Evolutionary conservation across 2,888 invertebrate genomes (phyloP), one percentile per base, ranked within the genome.

Genomic region (Diaprepes abbreviatus): DNA sequence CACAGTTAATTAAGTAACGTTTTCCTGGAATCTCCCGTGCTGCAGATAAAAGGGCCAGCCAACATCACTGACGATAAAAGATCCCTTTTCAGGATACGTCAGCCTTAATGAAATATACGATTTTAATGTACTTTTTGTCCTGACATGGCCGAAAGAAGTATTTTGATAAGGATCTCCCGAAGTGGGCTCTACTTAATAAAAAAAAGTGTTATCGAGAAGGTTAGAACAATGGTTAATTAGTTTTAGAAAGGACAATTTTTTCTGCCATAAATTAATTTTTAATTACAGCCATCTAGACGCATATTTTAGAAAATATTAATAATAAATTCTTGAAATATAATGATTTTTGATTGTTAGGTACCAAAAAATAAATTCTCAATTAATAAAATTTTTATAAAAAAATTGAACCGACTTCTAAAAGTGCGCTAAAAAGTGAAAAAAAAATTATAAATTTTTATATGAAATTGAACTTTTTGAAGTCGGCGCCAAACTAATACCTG

Each of bases 41-140:
- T 36, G 55, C 35, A 33, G 48, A 57, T 45, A 57, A 60, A 45
- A 57, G 14, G 35, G 43, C 35, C 59, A 24, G 31, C 57, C 55
- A 33, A 57, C 55, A 57, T 64, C 54, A 24, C 31, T 31, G 17
- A 43, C 31, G 58, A 60, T 67, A 67, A 67, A 36, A 67, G 66
- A 67, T 59, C 66, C 66, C 60, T 67, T 60, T 54, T 57, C 43
- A 24, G 59, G 60, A 68, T 68, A 68, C 63, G 70, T 70, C 70
- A 70, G 12, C 59, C 65, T 59, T 65, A 70, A 70, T 70, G 70
- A 70, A 70, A 70, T 70, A 70, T 70, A 70, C 65, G 60, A 58
- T 65, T 70, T 70, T 70, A 70, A 70, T 70, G 70, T 70, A 70
- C 70, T 70, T 70, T 70, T 70, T 70, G 64, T 70, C 55, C 36